phyloP scores from a whole-genome alignment of 2,888 invertebrate genomes.

The Noctua janthina region DNA sequence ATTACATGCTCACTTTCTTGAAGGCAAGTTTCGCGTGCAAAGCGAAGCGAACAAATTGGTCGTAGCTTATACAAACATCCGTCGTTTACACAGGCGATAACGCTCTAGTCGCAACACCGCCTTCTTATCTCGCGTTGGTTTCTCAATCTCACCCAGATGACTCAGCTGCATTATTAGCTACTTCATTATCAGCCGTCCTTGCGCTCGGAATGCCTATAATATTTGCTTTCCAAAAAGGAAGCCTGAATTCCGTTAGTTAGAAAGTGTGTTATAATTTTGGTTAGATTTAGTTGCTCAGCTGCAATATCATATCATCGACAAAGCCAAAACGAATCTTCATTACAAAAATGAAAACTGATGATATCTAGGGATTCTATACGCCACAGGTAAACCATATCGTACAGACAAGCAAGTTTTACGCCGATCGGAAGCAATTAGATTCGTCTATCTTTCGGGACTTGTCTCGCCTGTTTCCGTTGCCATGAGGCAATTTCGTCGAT shows the following conservation, averaged over 20 bases:
- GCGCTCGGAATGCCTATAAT: constrained; percentile 38
- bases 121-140: constrained; percentile 76
- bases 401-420: constrained; percentile 4
- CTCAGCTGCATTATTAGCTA: constrained; percentile 58
- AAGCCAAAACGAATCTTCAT: background rate
- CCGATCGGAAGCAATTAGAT: constrained; percentile 45
- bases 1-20: constrained; percentile 57
- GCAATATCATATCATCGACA: background rate
- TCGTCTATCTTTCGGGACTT: constrained; percentile 29
- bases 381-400: constrained; percentile 1
- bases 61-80: constrained; percentile 82
- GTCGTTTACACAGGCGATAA: constrained; percentile 81
- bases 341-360: background rate
- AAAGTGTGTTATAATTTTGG: constrained; percentile 38
- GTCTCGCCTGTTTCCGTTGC: constrained; percentile 42
- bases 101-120: constrained; percentile 69
- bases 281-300: constrained; percentile 7
- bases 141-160: constrained; percentile 69
- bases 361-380: background rate
- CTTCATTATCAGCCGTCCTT: constrained; percentile 61
- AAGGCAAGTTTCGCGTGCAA: constrained; percentile 63
- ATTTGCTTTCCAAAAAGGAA: constrained; percentile 33
- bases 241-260: constrained; percentile 27
- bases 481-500: constrained; percentile 25
- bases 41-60: constrained; percentile 70